Conservation (phyloP, 2,113 vertebrate genomes). For the Hemiprocne comata region DNA sequence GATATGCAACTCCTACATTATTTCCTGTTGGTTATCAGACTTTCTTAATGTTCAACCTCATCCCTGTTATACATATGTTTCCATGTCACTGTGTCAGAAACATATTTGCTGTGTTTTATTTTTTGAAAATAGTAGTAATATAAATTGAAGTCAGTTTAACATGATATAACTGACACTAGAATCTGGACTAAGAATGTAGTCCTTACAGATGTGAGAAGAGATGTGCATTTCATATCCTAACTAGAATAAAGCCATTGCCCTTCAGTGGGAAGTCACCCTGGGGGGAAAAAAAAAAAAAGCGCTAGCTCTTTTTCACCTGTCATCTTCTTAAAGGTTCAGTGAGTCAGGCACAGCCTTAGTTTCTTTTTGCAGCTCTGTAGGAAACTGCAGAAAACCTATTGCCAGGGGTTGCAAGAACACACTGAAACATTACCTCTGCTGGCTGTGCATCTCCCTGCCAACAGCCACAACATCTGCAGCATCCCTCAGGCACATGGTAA, state of each 20-base stretch:
- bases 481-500: rapidly evolving
- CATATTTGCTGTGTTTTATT: background rate
- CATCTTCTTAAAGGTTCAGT: background rate
- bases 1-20: background rate
- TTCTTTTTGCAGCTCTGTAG: conserved; percentile 25
- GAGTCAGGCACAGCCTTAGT: background rate
- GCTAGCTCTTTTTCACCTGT: background rate
- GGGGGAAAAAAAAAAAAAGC: rapidly evolving
- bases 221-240: background rate
- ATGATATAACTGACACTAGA: background rate
- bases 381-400: conserved; percentile 27
- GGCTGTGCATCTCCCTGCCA: background rate
- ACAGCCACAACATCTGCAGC: background rate
- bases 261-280: background rate
- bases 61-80: background rate
- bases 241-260: background rate
- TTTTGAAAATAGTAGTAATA: background rate
- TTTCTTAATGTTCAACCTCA: background rate
- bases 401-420: background rate
- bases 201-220: background rate
- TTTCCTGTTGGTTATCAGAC: background rate
- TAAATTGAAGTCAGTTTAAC: background rate
- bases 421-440: background rate
- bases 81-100: background rate
- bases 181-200: background rate